Evolutionary conservation across 1,140 invertebrate genomes (phyloP), one percentile per base, ranked within the genome.

Genomic region (Drosophila leontia): DNA sequence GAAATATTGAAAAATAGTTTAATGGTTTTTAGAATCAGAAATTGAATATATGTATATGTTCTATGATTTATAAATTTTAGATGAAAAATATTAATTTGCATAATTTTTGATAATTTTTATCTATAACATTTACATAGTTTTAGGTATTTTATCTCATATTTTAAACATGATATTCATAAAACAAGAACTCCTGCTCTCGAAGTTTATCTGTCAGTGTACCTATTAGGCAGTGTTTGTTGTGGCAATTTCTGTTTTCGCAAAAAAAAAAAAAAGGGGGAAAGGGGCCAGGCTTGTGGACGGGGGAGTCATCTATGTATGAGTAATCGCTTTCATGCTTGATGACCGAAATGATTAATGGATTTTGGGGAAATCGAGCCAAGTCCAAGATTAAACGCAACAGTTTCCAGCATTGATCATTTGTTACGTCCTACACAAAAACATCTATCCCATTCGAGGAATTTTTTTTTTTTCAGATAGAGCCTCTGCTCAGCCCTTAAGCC

Each of bases 351-450:
- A 87, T 87, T 87, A 87, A 87, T 87, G 75, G 84, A 69, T 70
- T 67, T 59, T 68, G 74, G 74, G 77, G 44, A 71, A 72, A 90
- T 90, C 87, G 84, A 87, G 85, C 59, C 69, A 68, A 84, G 80
- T 88, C 83, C 80, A 88, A 88, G 84, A 88, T 88, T 88, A 88
- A 88, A 88, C 74, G 84, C 84, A 88, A 88, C 84, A 88, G 84
- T 84, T 90, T 88, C 78, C 47, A 88, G 80, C 79, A 83, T 77
- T 88, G 80, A 88, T 88, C 84, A 88, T 88, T 88, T 88, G 85
- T 88, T 90, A 88, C 60, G 62, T 26, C 59, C 26, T 23, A 55
- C 42, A 74, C 69, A 45, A 42, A 72, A 62, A 58, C 32, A 62
- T 71, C 53, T 50, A 71, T 71, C 32, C 51, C 65, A 35, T 47